Percentiles rank a stretch among this genome's conserved stretches.
These are phyloP conservation scores for Xiphophorus birchmanni DNA, from an alignment of 2,797 vertebrate genomes.

Conservation along the genomic window DNA sequence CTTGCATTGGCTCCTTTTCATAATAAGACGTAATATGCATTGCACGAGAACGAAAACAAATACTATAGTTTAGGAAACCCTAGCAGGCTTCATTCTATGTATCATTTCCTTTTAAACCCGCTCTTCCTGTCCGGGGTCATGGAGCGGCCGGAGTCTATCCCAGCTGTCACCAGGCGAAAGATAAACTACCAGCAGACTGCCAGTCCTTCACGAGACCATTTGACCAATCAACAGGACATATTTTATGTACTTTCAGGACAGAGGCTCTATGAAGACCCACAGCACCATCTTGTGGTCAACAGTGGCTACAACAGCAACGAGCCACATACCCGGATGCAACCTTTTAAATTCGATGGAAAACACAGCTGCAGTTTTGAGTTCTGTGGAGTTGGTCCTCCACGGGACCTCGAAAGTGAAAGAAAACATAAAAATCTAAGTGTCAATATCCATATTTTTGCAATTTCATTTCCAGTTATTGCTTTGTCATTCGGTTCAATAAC, in stretches of 20 bases:
- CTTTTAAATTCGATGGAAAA: neutral
- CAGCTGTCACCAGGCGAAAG: constrained; percentile 5
- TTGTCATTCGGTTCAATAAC: neutral
- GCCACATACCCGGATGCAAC: neutral
- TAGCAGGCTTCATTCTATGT: constrained; percentile 3
- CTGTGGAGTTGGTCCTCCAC: neutral
- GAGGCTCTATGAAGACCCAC: constrained; percentile 12
- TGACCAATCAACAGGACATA: constrained; percentile 7
- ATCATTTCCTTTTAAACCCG: neutral
- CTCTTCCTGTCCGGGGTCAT: neutral
- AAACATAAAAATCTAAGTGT: neutral
- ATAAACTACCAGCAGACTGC: neutral
- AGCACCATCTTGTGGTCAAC: constrained; percentile 57
- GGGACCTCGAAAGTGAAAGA: neutral
- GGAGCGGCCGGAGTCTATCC: neutral
- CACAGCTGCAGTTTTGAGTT: neutral
- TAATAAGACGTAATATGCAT: neutral
- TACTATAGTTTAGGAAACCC: neutral
- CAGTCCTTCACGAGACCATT: neutral
- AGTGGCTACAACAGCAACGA: neutral
- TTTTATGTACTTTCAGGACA: neutral
- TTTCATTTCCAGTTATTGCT: neutral
- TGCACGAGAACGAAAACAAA: neutral
- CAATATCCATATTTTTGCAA: neutral
- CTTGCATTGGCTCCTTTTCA: neutral